Evolutionary conservation across 1,140 invertebrate species (phyloP).

Genomic region (Cataglyphis hispanica): DNA sequence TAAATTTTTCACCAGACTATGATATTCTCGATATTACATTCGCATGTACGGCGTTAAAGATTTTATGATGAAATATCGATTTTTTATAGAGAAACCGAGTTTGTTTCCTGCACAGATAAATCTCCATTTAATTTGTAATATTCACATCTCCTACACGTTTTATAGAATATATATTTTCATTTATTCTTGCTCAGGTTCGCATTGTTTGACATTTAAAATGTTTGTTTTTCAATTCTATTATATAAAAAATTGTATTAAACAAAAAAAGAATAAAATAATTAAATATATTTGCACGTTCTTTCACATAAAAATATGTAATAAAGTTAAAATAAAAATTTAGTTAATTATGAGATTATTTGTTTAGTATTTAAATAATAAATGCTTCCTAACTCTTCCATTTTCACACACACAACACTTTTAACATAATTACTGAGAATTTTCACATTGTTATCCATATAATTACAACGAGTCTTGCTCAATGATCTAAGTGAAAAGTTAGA

Average conservation of each 20-base stretch:
- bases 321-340: background rate
- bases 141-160: background rate
- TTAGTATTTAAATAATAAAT: background rate
- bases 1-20: constrained; percentile 32
- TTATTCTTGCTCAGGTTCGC: background rate
- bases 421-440: constrained; percentile 41
- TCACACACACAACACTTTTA: background rate
- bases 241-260: background rate
- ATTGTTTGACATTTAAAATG: background rate
- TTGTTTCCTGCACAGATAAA: background rate
- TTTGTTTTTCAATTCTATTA: background rate
- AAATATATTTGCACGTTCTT: background rate
- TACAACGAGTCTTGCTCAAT: background rate
- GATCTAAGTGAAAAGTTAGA: background rate
- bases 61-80: constrained; percentile 24
- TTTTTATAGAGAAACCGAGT: background rate
- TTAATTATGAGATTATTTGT: constrained; percentile 4
- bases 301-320: background rate
- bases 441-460: constrained; percentile 4
- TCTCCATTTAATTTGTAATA: background rate
- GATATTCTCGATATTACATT: background rate
- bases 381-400: constrained; percentile 12
- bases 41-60: background rate
- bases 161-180: background rate
- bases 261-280: background rate